These are phyloP conservation scores for Xiphias gladius DNA, from an alignment of 2,113 vertebrate species.

Conservation along the genomic window DNA sequence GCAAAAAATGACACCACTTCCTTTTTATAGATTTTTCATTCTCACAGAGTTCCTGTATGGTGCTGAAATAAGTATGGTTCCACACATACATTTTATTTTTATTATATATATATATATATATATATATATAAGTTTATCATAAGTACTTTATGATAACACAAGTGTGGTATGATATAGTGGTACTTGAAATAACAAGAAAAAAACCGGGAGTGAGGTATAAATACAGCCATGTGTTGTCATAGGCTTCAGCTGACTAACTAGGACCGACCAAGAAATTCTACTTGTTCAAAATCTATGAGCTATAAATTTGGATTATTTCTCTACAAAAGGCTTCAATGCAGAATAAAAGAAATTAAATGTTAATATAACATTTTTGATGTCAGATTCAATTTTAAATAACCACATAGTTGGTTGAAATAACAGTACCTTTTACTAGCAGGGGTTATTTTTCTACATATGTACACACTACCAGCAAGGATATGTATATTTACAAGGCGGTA, in stretches of 20 bases:
- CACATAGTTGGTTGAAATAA: conserved; percentile 70
- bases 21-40: conserved; percentile 8
- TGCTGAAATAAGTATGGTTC: conserved; percentile 42
- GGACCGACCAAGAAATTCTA: conserved; percentile 28
- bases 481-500: conserved; percentile 76
- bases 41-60: conserved; percentile 41
- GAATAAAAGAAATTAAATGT: conserved; percentile 76
- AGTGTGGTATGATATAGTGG: conserved; percentile 46
- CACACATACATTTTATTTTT: not conserved
- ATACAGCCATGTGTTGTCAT: conserved; percentile 48
- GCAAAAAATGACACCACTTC: conserved; percentile 19
- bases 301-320: conserved; percentile 58
- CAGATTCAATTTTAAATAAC: conserved; percentile 65
- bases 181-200: conserved; percentile 20
- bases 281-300: conserved; percentile 36
- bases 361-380: conserved; percentile 82
- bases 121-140: too few species aligned
- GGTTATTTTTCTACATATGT: conserved; percentile 80
- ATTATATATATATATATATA: not conserved
- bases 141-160: conserved; percentile 53
- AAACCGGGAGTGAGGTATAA: conserved; percentile 66
- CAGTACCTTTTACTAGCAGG: conserved; percentile 62
- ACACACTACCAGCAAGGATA: conserved; percentile 70
- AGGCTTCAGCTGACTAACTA: conserved; percentile 65
- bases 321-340: conserved; percentile 70